Conservation (phyloP, 1,140 invertebrate species). For the Stegodyphus dumicola region DNA sequence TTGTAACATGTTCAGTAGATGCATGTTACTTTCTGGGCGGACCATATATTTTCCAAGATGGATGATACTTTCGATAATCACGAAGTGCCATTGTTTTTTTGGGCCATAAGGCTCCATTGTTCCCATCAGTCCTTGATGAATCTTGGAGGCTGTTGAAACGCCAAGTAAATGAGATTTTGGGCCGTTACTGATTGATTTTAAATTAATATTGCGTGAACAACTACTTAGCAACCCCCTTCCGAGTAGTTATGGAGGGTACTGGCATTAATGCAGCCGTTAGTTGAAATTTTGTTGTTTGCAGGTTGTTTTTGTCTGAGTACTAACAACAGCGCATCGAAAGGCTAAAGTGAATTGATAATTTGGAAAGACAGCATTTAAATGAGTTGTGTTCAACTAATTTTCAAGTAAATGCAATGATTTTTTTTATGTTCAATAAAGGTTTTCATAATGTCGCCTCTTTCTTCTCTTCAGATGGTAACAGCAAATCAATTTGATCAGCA, state of each 20-base stretch:
- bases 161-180: conserved; percentile 7
- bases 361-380: too few relatives aligned
- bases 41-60: conserved; percentile 13
- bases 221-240: background rate
- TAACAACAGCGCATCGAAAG: too few relatives aligned
- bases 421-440: too few relatives aligned
- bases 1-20: background rate
- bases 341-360: too few relatives aligned
- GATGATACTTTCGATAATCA: background rate
- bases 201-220: conserved; percentile 5
- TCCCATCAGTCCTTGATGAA: conserved; percentile 2
- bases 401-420: too few relatives aligned
- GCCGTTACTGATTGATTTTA: conserved; percentile 5
- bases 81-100: background rate
- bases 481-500: too few relatives aligned
- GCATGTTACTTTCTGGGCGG: background rate
- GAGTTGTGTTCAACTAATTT: too few relatives aligned
- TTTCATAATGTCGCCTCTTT: too few relatives aligned
- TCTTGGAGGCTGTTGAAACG: background rate
- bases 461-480: too few relatives aligned
- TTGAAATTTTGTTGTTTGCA: background rate
- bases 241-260: background rate
- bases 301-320: too few relatives aligned
- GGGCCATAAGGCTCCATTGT: conserved; percentile 15
- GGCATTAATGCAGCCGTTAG: background rate